Conservation (phyloP, 2,888 invertebrate species). For the Watsonalla binaria region DNA sequence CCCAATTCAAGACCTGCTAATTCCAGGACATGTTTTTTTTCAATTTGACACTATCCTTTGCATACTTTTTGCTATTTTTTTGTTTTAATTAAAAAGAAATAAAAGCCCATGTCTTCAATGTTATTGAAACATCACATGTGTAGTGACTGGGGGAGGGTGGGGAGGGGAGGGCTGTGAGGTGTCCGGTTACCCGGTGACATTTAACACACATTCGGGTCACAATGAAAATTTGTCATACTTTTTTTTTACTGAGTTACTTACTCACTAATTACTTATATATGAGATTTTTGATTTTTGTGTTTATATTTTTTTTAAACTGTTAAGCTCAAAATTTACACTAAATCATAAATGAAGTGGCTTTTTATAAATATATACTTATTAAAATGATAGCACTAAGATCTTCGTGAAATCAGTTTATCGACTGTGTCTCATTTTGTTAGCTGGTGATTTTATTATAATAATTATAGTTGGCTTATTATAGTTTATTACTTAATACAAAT, state of each 20-base stretch:
- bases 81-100: not conserved
- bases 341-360: not conserved
- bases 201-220: not conserved
- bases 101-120: slow-evolving; percentile 21
- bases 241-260: not conserved
- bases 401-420: slow-evolving; percentile 26
- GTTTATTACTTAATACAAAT: slow-evolving; percentile 64
- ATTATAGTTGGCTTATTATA: slow-evolving; percentile 67
- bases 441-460: slow-evolving; percentile 54
- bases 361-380: not conserved
- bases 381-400: slow-evolving; percentile 23
- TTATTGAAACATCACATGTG: slow-evolving; percentile 40
- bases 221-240: not conserved
- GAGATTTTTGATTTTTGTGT: not conserved
- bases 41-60: too few relatives aligned
- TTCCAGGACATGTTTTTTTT: not conserved
- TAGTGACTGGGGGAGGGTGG: slow-evolving; percentile 57
- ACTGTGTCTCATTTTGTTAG: slow-evolving; percentile 46
- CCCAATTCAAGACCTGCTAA: too few relatives aligned
- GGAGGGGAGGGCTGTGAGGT: slow-evolving; percentile 35
- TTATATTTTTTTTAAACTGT: not conserved
- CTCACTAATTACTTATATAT: not conserved
- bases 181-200: slow-evolving; percentile 41
- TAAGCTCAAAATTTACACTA: not conserved
- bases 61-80: not conserved